Evolutionary conservation across 2,888 invertebrate genomes (phyloP).

Genomic region (Ecdyonurus torrentis): DNA sequence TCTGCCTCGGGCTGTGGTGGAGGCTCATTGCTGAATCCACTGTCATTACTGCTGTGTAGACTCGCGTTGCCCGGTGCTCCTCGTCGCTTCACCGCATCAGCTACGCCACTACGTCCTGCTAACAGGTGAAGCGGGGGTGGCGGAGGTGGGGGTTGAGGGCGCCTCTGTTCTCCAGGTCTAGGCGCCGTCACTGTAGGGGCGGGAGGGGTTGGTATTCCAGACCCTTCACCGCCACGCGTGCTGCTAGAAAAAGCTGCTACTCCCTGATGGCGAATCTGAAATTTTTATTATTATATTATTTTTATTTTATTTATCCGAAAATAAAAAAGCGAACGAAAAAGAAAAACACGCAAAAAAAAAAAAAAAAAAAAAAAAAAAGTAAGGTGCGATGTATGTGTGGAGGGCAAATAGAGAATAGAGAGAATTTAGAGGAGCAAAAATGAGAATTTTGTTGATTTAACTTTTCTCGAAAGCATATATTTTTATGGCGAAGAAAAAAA

Average conservation of each 20-base stretch:
- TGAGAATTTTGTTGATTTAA: too few relatives aligned
- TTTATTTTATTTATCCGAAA: too few relatives aligned
- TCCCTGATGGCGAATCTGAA: constrained; percentile 32
- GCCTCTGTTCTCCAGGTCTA: constrained; percentile 9
- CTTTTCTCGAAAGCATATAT: too few relatives aligned
- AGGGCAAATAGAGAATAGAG: too few relatives aligned
- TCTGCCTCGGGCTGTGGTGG: constrained; percentile 79
- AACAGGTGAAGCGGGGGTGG: constrained; percentile 12
- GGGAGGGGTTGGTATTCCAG: background rate
- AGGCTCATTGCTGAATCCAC: constrained; percentile 79
- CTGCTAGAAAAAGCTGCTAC: constrained; percentile 33
- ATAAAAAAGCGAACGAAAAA: too few relatives aligned
- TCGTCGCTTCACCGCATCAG: background rate
- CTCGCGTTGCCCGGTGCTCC: constrained; percentile 19
- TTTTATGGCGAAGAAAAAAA: too few relatives aligned
- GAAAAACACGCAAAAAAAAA: too few relatives aligned
- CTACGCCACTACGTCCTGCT: background rate
- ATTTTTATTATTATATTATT: too few relatives aligned
- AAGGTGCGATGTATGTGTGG: too few relatives aligned
- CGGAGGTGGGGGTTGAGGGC: constrained; percentile 12
- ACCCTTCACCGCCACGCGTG: constrained; percentile 19
- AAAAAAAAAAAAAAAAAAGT: too few relatives aligned
- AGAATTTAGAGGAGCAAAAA: too few relatives aligned
- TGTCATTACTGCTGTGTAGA: constrained; percentile 80
- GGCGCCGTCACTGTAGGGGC: constrained; percentile 17